Conservation (phyloP, 2,797 vertebrate genomes). For the Tapera naevia region DNA sequence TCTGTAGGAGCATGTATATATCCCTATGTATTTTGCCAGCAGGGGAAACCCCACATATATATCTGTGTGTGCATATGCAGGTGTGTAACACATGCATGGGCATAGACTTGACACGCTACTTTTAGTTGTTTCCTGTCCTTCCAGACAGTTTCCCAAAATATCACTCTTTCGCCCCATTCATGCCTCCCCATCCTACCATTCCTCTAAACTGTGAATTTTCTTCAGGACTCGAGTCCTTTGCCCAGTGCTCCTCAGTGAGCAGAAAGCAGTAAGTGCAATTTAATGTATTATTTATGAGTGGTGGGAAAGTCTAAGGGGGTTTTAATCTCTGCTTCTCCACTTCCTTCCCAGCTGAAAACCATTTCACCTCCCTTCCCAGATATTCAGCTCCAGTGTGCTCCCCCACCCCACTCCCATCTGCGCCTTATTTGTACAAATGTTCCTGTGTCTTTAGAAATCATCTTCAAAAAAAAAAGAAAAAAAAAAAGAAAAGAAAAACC, state of each 20-base stretch:
- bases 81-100: not conserved
- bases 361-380: conserved; percentile 74
- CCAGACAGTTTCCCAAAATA: not conserved
- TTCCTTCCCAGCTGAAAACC: conserved; percentile 79
- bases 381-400: conserved; percentile 59
- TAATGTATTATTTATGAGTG: conserved; percentile 77
- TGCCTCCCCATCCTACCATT: not conserved
- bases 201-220: not conserved
- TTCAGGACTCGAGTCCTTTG: not conserved
- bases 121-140: not conserved
- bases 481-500: too few species aligned
- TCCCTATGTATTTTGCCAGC: not conserved
- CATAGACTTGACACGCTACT: not conserved
- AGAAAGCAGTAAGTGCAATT: conserved; percentile 57
- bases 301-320: conserved; percentile 66
- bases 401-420: conserved; percentile 71
- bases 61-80: not conserved
- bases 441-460: conserved; percentile 72
- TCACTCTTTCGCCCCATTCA: not conserved
- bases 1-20: not conserved
- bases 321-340: conserved; percentile 70
- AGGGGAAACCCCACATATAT: not conserved
- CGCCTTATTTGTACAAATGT: conserved; percentile 76
- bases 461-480: conserved; percentile 43
- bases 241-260: conserved; percentile 34